phyloP scores from a whole-genome alignment of 2,797 vertebrate species.

The Bufotes viridis region DNA sequence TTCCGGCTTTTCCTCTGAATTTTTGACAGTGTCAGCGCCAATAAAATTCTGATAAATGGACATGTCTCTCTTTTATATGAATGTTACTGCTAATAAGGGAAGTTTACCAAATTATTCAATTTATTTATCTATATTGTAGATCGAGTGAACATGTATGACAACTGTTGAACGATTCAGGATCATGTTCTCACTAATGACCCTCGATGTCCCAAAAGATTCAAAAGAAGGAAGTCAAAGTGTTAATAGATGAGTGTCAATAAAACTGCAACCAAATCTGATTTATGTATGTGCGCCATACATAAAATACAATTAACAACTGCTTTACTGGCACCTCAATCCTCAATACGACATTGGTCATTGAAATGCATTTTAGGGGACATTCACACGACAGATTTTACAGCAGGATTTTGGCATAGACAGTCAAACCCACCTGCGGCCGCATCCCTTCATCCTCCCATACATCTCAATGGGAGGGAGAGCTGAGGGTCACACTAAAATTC shows the following conservation, averaged over 20 bases:
- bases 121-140: not conserved
- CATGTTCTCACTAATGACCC: not conserved
- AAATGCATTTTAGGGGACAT: too few species aligned
- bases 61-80: not conserved
- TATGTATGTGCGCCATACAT: not conserved
- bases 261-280: not conserved
- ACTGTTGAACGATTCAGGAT: not conserved
- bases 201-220: not conserved
- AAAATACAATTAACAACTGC: not conserved
- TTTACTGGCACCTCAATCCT: too few species aligned
- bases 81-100: not conserved
- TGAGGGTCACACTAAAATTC: too few species aligned
- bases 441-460: too few species aligned
- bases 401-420: too few species aligned
- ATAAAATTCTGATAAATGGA: constrained; percentile 29
- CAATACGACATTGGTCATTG: too few species aligned
- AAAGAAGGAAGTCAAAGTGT: not conserved
- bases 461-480: too few species aligned
- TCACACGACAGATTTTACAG: too few species aligned
- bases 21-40: constrained; percentile 32
- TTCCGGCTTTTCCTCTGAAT: constrained; percentile 39
- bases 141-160: not conserved
- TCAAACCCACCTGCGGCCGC: too few species aligned
- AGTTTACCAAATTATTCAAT: not conserved
- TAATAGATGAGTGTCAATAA: not conserved